These are phyloP conservation scores for Pomatostomus ruficeps DNA, from an alignment of 2,113 vertebrate species.

Conservation along the genomic window DNA sequence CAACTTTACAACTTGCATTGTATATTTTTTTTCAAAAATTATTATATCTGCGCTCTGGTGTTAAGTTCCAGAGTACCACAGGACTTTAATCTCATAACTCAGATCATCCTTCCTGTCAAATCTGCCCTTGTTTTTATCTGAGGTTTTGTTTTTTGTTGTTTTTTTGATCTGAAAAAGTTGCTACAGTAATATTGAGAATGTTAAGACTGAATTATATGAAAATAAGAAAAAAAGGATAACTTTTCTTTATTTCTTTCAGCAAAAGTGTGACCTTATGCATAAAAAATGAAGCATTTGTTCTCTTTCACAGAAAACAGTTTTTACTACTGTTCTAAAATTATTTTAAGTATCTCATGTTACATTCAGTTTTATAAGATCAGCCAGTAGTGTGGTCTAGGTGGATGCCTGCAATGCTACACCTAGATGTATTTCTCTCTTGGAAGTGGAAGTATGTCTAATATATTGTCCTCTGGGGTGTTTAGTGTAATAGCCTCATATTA, in stretches of 20 bases:
- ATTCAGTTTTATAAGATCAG: not conserved
- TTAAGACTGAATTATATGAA: not conserved
- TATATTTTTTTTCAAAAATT: not conserved
- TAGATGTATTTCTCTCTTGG: not conserved
- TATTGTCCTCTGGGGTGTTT: not conserved
- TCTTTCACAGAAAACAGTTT: not conserved
- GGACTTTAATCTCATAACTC: not conserved
- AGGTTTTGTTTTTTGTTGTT: not conserved
- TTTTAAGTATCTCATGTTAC: not conserved
- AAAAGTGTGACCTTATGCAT: not conserved
- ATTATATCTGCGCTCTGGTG: not conserved
- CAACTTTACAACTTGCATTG: no score
- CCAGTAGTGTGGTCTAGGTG: not conserved
- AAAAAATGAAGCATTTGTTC: not conserved
- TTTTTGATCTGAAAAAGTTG: not conserved
- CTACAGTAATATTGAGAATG: not conserved
- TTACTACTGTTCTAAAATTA: not conserved
- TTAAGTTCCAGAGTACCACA: not conserved
- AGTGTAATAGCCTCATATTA: not conserved
- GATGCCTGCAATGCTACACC: not conserved
- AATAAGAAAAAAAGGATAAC: rapidly evolving
- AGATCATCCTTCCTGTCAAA: not conserved
- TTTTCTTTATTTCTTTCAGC: not conserved
- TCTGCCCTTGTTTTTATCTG: not conserved
- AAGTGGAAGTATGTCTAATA: not conserved